Base-by-base conservation (phyloP, 2,797 vertebrate genomes). In the Pogonophryne albipinna region DNA sequence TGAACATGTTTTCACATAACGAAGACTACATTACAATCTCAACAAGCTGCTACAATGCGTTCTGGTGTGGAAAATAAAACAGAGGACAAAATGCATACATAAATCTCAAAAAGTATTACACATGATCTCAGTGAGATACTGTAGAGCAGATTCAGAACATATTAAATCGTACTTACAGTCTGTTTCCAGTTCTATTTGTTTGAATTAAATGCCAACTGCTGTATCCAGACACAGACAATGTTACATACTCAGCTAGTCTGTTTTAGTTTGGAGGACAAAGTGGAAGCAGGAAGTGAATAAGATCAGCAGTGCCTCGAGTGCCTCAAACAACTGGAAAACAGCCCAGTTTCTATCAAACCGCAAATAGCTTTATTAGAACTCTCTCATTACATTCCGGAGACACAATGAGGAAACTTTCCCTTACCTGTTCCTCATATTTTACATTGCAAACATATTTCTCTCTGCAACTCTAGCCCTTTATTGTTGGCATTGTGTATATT, bases 101-200 rank as follows among this genome's bases (percentile, higher is more conserved):
- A 17, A 51, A 50, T 0, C 46, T 6, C 1, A 20, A 46, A n/a
- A 27, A 6, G 0, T 1, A 41, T 46, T 23, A 45, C 34, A 34
- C 51, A 8, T 34, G 2, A 52, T 5, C 20, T 19, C 19, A 65
- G 44, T 50, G 41, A 12, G 38, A 31, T n/a, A n/a, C n/a, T n/a
- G n/a, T 45, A 0, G 41, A 56, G 52, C 45, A 27, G 12, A 41
- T 52, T 66, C 49, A 44, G 60, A 46, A 34, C 46, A 58, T n/a
- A 41, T 42, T 50, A 31, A 1, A 10, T 27, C 47, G 20, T 55
- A 76, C 79, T 85, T 27, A 81, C 79, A 65, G 60, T 61, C 23
- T 46, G 41, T 44, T 0, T 10, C 27, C 64, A 31, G 50, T 7
- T 58, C n/a, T 53, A 31, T 57, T 49, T 34, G 53, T 71, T 38